These are phyloP conservation scores for Capreolus pygargus DNA, from an alignment of 2,113 vertebrate genomes.

Conservation along the genomic window DNA sequence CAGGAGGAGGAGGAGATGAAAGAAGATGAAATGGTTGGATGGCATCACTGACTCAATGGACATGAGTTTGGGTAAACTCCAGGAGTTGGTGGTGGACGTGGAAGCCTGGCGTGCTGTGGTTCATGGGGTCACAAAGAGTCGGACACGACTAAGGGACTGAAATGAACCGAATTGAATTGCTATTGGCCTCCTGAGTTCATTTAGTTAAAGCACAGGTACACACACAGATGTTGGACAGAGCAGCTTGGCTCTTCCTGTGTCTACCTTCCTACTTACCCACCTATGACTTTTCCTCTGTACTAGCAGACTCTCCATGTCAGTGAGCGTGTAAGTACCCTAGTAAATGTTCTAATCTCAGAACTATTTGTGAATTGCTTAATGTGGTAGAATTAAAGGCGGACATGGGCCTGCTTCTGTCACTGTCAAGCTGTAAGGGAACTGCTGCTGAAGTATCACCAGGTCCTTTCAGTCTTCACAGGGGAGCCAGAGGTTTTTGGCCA, in stretches of 20 bases:
- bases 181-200: slow-evolving; percentile 76
- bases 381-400: neutral
- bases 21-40: no score
- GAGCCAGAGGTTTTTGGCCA: slow-evolving; percentile 64
- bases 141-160: no score
- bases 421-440: neutral
- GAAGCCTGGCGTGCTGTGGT: no score
- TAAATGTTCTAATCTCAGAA: neutral
- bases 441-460: slow-evolving; percentile 9
- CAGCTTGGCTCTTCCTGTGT: neutral
- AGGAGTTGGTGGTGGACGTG: no score
- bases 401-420: neutral
- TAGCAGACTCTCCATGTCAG: neutral
- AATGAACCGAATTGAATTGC: neutral
- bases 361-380: neutral
- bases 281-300: neutral
- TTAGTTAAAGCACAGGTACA: slow-evolving; percentile 81
- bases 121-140: no score
- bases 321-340: neutral
- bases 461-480: slow-evolving; percentile 55
- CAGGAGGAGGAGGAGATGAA: no score
- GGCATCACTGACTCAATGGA: no score
- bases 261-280: neutral
- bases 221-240: slow-evolving; percentile 44
- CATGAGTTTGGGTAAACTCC: no score